These are phyloP conservation scores for Meandrusa payeni DNA, from an alignment of 2,888 invertebrate species.

Conservation along the genomic window DNA sequence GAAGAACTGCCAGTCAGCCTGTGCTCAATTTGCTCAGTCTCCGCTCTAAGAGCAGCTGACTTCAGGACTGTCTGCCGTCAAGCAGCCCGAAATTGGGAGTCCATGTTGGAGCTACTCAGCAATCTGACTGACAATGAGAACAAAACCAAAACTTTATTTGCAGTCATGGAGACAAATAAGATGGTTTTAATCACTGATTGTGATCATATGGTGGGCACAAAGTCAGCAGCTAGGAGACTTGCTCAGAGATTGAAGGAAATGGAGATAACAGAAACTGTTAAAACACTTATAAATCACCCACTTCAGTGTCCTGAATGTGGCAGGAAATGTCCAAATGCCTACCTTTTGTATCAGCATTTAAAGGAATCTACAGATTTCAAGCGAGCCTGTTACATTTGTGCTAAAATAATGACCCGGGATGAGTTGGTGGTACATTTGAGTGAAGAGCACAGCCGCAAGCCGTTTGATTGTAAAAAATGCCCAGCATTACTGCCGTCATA, in stretches of 20 bases:
- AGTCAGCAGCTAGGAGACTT: constrained; percentile 24
- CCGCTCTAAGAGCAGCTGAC: constrained; percentile 50
- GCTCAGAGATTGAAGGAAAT: constrained; percentile 7
- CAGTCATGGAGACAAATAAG: constrained; percentile 40
- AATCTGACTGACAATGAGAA: constrained; percentile 35
- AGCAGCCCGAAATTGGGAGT: constrained; percentile 48
- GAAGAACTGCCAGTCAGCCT: constrained; percentile 58
- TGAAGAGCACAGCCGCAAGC: constrained; percentile 38
- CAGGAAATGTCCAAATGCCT: constrained; percentile 48
- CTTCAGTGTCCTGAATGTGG: constrained; percentile 56
- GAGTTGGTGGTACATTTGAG: constrained; percentile 49
- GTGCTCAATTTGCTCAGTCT: constrained; percentile 51
- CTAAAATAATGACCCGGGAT: constrained; percentile 50
- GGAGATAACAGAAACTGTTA: not conserved
- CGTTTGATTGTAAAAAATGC: constrained; percentile 56
- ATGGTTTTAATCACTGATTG: constrained; percentile 40
- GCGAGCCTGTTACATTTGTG: constrained; percentile 60
- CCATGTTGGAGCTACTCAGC: constrained; percentile 42
- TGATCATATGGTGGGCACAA: constrained; percentile 7
- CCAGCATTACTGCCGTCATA: constrained; percentile 45
- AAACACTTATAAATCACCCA: constrained; percentile 29
- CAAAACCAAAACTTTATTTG: constrained; percentile 35
- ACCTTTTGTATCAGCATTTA: constrained; percentile 53
- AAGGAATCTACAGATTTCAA: constrained; percentile 54
- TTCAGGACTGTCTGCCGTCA: constrained; percentile 52